Conservation (phyloP, 2,888 invertebrate genomes). For the Patella depressa region DNA sequence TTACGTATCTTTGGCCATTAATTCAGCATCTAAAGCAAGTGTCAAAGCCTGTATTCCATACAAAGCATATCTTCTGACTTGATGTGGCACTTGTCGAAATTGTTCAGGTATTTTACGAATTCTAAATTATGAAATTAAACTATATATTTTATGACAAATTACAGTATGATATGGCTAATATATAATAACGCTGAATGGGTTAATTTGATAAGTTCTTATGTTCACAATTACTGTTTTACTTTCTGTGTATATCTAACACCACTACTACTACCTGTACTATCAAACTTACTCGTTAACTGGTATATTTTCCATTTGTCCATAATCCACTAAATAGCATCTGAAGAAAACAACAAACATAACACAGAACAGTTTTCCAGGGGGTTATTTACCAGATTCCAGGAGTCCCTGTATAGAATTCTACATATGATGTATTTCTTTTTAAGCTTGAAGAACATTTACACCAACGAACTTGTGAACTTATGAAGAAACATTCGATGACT, state of each 20-base stretch:
- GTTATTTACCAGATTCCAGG: too few species aligned
- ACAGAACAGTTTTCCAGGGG: too few species aligned
- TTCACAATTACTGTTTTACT: background rate
- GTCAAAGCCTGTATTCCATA: constrained; percentile 52
- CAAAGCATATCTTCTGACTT: constrained; percentile 44
- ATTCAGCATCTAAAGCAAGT: constrained; percentile 40
- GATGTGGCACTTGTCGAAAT: constrained; percentile 43
- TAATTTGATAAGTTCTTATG: background rate
- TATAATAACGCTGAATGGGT: background rate
- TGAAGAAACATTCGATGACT: too few species aligned
- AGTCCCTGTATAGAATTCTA: too few species aligned
- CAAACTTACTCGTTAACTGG: constrained; percentile 39
- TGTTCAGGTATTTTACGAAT: constrained; percentile 44
- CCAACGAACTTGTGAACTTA: background rate
- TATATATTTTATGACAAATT: background rate
- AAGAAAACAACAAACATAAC: constrained; percentile 19
- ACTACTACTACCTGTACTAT: background rate
- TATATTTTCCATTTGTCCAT: constrained; percentile 39
- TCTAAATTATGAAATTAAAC: constrained; percentile 32
- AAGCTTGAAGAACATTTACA: background rate
- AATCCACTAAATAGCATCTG: constrained; percentile 50
- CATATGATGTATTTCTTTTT: background rate
- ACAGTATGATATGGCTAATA: too few species aligned
- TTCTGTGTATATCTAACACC: background rate
- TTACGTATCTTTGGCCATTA: constrained; percentile 36